Evolutionary conservation across 1,140 invertebrate species (phyloP).

Genomic region (Olivierus martensii): DNA sequence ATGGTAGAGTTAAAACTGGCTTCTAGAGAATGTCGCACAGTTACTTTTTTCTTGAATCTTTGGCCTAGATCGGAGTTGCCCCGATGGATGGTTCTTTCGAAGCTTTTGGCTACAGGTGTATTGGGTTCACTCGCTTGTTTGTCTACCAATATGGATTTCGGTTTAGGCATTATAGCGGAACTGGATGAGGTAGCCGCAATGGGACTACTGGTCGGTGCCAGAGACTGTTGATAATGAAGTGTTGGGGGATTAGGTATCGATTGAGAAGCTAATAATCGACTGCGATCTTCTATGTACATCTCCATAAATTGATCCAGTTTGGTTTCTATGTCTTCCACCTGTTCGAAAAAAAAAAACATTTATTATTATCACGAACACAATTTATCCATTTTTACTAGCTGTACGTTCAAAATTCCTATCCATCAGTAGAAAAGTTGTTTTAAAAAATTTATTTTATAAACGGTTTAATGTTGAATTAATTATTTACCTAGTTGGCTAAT

Average conservation of each 20-base stretch:
- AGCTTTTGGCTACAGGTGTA: slow-evolving; percentile 44
- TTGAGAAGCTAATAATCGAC: slow-evolving; percentile 16
- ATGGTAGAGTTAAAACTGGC: background rate
- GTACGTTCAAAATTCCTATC: too few relatives aligned
- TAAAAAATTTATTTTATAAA: too few relatives aligned
- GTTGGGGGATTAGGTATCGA: slow-evolving; percentile 18
- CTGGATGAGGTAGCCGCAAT: slow-evolving; percentile 17
- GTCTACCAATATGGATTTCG: slow-evolving; percentile 49
- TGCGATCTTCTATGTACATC: slow-evolving; percentile 71
- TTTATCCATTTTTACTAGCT: too few relatives aligned
- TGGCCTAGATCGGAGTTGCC: slow-evolving; percentile 65
- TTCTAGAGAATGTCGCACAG: slow-evolving; percentile 44
- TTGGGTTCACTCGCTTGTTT: slow-evolving; percentile 64
- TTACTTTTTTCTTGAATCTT: slow-evolving; percentile 67
- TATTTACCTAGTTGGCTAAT: too few relatives aligned
- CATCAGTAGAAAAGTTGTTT: too few relatives aligned
- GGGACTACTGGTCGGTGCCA: slow-evolving; percentile 20
- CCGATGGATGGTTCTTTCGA: slow-evolving; percentile 49
- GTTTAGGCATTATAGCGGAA: slow-evolving; percentile 20
- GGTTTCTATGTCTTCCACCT: slow-evolving; percentile 86
- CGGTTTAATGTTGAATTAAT: too few relatives aligned
- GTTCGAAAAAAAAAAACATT: background rate
- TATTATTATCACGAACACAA: too few relatives aligned
- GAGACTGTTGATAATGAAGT: slow-evolving; percentile 15
- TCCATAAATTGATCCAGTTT: slow-evolving; percentile 87